phyloP scores from a whole-genome alignment of 2,888 invertebrate species.

The Mamestra brassicae region DNA sequence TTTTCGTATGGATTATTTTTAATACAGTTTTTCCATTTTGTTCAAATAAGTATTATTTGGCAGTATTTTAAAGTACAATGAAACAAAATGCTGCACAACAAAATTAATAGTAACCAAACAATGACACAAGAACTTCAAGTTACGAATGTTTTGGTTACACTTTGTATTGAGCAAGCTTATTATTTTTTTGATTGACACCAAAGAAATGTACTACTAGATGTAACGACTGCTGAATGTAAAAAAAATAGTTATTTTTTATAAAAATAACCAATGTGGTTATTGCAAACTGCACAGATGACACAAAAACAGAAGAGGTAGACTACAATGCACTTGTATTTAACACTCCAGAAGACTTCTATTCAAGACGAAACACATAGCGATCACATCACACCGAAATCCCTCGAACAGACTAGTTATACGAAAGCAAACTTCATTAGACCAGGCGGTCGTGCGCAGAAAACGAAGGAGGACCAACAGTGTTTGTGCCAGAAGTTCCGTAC shows the following conservation, averaged over 20 bases:
- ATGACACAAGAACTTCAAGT: background rate
- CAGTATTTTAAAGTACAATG: too few species aligned
- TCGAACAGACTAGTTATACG: slow-evolving; percentile 47
- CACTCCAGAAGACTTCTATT: slow-evolving; percentile 3
- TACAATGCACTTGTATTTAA: background rate
- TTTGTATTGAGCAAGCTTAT: background rate
- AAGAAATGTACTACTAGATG: too few species aligned
- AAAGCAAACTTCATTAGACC: slow-evolving; percentile 67
- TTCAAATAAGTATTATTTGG: too few species aligned
- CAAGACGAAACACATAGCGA: slow-evolving; percentile 41
- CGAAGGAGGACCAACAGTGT: slow-evolving; percentile 45
- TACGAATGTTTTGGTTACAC: background rate
- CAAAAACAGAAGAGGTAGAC: background rate
- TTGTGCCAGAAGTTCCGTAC: slow-evolving; percentile 42
- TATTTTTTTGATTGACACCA: too few species aligned
- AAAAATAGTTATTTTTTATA: too few species aligned
- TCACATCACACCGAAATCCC: slow-evolving; percentile 52
- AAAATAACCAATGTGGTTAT: background rate
- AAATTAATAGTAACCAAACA: too few species aligned
- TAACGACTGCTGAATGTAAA: too few species aligned
- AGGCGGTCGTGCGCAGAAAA: slow-evolving; percentile 61
- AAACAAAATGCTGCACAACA: too few species aligned
- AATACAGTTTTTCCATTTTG: too few species aligned
- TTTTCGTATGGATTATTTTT: background rate
- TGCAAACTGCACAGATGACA: background rate